Percentiles rank a stretch among this genome's conserved stretches.
Conservation (phyloP, 1,140 invertebrate genomes). For the Cotesia vestalis region DNA sequence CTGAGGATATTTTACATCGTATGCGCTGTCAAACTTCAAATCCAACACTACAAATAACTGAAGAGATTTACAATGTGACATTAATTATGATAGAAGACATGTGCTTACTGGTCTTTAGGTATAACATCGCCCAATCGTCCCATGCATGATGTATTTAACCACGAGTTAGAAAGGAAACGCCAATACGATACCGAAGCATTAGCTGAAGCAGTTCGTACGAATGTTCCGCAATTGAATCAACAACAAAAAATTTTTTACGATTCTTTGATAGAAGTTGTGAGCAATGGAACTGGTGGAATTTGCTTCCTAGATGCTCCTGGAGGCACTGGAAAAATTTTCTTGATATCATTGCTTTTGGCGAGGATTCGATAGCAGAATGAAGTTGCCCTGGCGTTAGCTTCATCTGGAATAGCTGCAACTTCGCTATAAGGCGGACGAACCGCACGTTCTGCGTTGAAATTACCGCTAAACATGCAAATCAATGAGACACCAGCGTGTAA, state of each 20-base stretch:
- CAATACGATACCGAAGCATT: constrained; percentile 49
- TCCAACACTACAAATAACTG: constrained; percentile 27
- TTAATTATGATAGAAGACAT: constrained; percentile 56
- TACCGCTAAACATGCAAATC: constrained; percentile 37
- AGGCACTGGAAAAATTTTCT: constrained; percentile 48
- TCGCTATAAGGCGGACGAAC: constrained; percentile 47
- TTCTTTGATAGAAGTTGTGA: constrained; percentile 53
- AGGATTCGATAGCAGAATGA: constrained; percentile 51
- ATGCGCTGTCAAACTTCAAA: neutral
- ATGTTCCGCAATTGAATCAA: constrained; percentile 49
- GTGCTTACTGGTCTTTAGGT: constrained; percentile 55
- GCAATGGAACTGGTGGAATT: constrained; percentile 51
- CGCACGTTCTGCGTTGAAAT: constrained; percentile 45
- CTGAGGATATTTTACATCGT: constrained; percentile 26
- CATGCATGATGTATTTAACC: constrained; percentile 51
- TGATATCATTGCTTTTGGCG: constrained; percentile 58
- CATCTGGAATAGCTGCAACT: constrained; percentile 51
- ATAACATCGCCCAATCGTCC: constrained; percentile 56
- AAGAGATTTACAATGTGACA: constrained; percentile 57
- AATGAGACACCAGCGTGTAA: too few relatives aligned
- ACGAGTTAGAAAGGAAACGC: constrained; percentile 54
- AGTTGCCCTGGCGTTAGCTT: constrained; percentile 49
- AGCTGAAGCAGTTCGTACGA: constrained; percentile 49
- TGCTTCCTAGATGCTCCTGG: constrained; percentile 56
- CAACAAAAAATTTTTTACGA: constrained; percentile 57